These are phyloP conservation scores for Agelastica alni DNA, from an alignment of 2,888 invertebrate genomes.

Conservation along the genomic window DNA sequence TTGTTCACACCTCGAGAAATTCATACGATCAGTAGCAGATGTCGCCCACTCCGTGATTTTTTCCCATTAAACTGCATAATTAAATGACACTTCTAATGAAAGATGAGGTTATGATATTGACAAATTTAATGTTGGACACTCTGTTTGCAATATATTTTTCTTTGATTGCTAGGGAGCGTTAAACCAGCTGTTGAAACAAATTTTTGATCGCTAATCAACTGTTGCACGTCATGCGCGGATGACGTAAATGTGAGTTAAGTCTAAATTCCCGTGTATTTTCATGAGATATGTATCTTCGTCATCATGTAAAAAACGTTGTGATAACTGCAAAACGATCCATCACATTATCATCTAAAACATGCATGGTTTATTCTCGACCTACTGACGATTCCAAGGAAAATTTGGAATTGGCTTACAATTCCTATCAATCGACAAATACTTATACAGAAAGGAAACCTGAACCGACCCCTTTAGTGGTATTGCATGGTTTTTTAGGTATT, in stretches of 20 bases:
- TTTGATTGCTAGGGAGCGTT: too few species aligned
- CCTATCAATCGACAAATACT: conserved; percentile 63
- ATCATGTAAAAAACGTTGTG: conserved; percentile 23
- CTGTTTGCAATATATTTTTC: too few species aligned
- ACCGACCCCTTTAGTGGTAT: conserved; percentile 73
- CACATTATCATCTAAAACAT: conserved; percentile 1
- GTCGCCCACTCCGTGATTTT: too few species aligned
- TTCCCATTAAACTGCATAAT: too few species aligned
- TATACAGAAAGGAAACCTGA: conserved; percentile 40
- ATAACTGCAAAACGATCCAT: conserved; percentile 18
- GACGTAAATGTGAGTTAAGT: conserved; percentile 2
- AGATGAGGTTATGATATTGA: too few species aligned
- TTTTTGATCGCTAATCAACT: too few species aligned
- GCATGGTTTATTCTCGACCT: neutral
- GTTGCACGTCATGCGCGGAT: neutral
- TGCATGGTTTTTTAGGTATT: conserved; percentile 76
- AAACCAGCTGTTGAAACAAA: too few species aligned
- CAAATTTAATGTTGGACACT: too few species aligned
- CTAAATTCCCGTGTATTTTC: conserved; percentile 33
- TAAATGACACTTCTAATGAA: too few species aligned
- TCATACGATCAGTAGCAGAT: too few species aligned
- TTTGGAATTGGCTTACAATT: conserved; percentile 64
- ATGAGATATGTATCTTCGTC: conserved; percentile 27
- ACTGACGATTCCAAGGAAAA: conserved; percentile 15
- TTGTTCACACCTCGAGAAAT: too few species aligned